phyloP scores from a whole-genome alignment of 1,140 invertebrate genomes.

The Thrips palmi region DNA sequence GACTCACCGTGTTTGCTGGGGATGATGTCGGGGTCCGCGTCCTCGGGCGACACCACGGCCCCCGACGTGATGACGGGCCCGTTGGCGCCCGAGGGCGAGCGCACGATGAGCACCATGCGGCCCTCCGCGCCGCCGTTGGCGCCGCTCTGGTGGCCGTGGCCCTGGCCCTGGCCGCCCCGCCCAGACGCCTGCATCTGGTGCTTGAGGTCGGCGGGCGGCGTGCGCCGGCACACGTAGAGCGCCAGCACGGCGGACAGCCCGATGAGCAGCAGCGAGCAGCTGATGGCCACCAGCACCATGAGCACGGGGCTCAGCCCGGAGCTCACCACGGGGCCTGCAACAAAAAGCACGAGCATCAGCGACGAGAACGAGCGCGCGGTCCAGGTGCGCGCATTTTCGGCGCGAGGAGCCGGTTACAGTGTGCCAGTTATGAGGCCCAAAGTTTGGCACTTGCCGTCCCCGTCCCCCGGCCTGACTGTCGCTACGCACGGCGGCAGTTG shows the following conservation, averaged over 20 bases:
- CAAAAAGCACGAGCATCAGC: too few species aligned
- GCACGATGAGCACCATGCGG: constrained; percentile 17
- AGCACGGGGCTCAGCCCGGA: constrained; percentile 55
- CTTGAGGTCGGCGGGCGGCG: constrained; percentile 15
- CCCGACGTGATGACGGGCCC: constrained; percentile 7
- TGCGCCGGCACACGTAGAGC: constrained; percentile 38
- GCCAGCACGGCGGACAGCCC: constrained; percentile 51
- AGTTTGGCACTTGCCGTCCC: too few species aligned
- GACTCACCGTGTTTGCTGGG: constrained; percentile 63
- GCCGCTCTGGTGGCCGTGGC: constrained; percentile 18
- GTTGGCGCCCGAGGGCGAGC: constrained; percentile 16
- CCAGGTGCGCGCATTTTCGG: too few species aligned
- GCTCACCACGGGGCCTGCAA: too few species aligned
- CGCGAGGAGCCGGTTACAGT: too few species aligned
- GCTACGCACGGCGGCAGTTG: too few species aligned
- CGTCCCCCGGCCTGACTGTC: too few species aligned
- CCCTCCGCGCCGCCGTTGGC: constrained; percentile 19
- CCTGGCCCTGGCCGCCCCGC: constrained; percentile 10
- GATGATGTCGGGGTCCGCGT: constrained; percentile 66
- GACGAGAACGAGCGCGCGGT: too few species aligned
- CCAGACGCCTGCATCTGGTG: constrained; percentile 1
- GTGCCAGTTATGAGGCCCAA: too few species aligned
- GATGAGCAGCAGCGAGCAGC: constrained; percentile 43
- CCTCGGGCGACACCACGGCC: too few species aligned
- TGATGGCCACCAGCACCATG: constrained; percentile 47